A percentile compares a stretch with the other conserved stretches of the same genome.
These are phyloP conservation scores for Hylaeus anthracinus DNA, from an alignment of 1,140 invertebrate species.

Conservation along the genomic window DNA sequence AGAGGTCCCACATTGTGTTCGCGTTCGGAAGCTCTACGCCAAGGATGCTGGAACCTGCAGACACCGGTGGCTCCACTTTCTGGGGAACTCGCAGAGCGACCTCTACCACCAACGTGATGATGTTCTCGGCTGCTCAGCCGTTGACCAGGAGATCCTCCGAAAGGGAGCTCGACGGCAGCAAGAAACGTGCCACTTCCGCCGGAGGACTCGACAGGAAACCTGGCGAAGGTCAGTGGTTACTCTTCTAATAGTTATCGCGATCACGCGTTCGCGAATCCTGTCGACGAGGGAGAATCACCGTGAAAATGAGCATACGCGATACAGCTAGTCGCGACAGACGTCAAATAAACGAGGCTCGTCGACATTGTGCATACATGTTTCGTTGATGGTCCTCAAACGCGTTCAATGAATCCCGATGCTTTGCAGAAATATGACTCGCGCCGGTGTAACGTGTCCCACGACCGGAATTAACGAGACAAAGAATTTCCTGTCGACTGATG, in stretches of 20 bases:
- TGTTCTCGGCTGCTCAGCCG: conserved; percentile 85
- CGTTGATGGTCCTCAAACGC: neutral
- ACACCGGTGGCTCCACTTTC: conserved; percentile 87
- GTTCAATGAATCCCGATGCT: neutral
- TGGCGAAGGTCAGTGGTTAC: conserved; percentile 83
- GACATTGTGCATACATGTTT: neutral
- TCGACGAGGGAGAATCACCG: neutral
- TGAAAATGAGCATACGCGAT: neutral
- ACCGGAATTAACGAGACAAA: neutral
- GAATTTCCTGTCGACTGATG: neutral
- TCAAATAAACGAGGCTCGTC: neutral
- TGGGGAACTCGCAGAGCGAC: conserved; percentile 92
- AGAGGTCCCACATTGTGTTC: conserved; percentile 85
- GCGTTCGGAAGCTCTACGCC: conserved; percentile 95
- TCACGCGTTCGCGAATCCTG: neutral
- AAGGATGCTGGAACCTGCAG: conserved; percentile 90
- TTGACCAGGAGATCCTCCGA: conserved; percentile 91
- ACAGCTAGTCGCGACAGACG: neutral
- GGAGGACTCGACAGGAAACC: conserved; percentile 86
- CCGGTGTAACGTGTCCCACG: neutral
- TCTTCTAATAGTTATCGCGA: too few species aligned
- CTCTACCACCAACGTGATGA: conserved; percentile 92
- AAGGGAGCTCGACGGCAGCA: conserved; percentile 89
- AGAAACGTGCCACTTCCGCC: conserved; percentile 90
- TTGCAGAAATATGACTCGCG: neutral